phyloP scores from a whole-genome alignment of 1,140 invertebrate genomes.

The Heliconius melpomene region DNA sequence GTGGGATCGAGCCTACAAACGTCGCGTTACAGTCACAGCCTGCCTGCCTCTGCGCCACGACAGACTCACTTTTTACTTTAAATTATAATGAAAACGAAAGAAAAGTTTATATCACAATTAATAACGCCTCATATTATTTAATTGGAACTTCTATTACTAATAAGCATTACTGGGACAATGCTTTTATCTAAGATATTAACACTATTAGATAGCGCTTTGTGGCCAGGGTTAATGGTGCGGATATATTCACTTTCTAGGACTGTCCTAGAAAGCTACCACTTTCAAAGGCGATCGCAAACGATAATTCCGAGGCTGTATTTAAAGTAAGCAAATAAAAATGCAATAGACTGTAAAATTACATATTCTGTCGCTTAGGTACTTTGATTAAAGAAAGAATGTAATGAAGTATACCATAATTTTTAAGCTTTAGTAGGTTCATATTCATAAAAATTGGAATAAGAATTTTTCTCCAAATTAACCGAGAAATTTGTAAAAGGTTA shows the following conservation, averaged over 20 bases:
- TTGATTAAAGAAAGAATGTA: neutral
- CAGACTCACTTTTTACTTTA: neutral
- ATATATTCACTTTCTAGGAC: slow-evolving; percentile 57
- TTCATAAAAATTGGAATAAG: neutral
- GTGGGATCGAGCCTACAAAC: no score
- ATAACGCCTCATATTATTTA: neutral
- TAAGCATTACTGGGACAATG: slow-evolving; percentile 9
- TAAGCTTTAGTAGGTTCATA: neutral
- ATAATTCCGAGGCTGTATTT: slow-evolving; percentile 27
- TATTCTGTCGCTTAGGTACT: neutral
- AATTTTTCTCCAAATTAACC: neutral
- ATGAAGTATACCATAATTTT: neutral
- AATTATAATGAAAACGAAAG: neutral
- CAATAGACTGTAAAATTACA: neutral
- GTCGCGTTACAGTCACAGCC: no score
- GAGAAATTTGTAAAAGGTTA: neutral
- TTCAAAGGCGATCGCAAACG: slow-evolving; percentile 41
- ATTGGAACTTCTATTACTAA: neutral
- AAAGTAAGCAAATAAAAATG: neutral
- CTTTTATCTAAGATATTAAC: slow-evolving; percentile 11
- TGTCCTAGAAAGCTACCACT: slow-evolving; percentile 50
- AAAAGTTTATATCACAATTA: neutral
- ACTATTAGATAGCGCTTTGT: slow-evolving; percentile 27
- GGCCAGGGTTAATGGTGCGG: slow-evolving; percentile 32
- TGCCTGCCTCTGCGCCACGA: no score